Evolutionary conservation across 2,797 vertebrate genomes (phyloP), one percentile per base, ranked within the genome.

Genomic region (Tympanoctomys barrerae): DNA sequence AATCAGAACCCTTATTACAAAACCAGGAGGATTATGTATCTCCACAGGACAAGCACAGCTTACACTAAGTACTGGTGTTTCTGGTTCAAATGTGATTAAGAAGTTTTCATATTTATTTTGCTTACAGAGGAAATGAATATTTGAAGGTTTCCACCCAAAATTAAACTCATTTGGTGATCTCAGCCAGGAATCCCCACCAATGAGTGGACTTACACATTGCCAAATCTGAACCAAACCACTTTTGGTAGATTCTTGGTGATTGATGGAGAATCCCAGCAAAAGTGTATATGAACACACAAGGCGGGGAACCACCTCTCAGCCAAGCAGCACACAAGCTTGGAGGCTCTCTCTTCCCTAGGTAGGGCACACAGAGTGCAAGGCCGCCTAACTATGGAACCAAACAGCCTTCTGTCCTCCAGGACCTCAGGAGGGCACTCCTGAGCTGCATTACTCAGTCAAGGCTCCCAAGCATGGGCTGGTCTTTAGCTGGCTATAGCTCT

Each of bases 371-470:
- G 9, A 79, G 46, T 49, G 75, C 42, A 82, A 75, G 78, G 39
- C 39, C 36, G 19, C 28, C 46, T 16, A n/a, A 49, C 39, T 24
- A 49, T 10, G 39, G 39, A n/a, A 10, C 7, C 70, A 54, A 52
- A 52, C 62, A 68, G 49, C 13, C 49, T 16, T 71, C 13, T 49
- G 73, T 70, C 42, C 13, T 70, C 42, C 16, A 21, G 4, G 78
- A 31, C 16, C 18, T 81, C 4, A 1, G 31, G 97, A 99, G 16
- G 99, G 42, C 99, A 94, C 99, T 99, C 99, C 99, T 99, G 94
- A 99, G 98, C 98, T 99, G 99, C 98, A 99, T 99, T 96, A 99
- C 99, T 82, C 99, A 98, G 92, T 99, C 99, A 87, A 99, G 98
- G 96, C 99, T 99, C 78, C 99, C 99, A 0, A 99, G 99, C 83